Evolutionary conservation across 2,888 invertebrate species (phyloP), one percentile per base, ranked within the genome.

Genomic region (Boloria selene): DNA sequence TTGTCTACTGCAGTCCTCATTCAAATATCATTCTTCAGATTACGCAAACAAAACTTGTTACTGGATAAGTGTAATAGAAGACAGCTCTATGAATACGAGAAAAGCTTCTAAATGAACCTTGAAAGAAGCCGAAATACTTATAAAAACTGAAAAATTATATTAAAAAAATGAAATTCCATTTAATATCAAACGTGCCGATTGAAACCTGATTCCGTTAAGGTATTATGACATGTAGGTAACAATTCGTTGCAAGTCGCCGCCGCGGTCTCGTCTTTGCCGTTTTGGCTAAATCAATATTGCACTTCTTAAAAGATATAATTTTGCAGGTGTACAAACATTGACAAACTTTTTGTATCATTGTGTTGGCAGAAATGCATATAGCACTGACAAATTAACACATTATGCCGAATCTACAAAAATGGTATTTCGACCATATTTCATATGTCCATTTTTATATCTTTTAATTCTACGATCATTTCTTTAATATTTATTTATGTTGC

Each of bases 351-450:
- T 77, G 78, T 75, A 70, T 75, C 72, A 75, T 77, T 79, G 79
- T 82, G 85, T 87, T 80, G 87, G 84, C 81, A 81, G n/a, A 45
- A 82, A 68, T 88, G 90, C 88, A 89, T 86, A 67, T 88, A 86
- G 82, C 84, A 81, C 79, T 84, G 81, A 75, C 87, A 81, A 85
- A 86, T 90, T 91, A 88, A 77, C 90, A 87, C 87, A 77, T 82
- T 81, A 77, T 79, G 77, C 63, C 72, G 76, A 80, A 81, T 79
- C 80, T 86, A 81, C 81, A 81, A 81, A 83, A 79, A 78, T 80
- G 78, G 74, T 73, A 76, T 75, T 80, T 78, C 76, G 77, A 70
- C 49, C 53, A 45, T 53, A 60, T 54, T 38, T 49, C 0, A 52
- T 26, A 14, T 4, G 6, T 7, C n/a, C 47, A 17, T 44, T 44